Evolutionary conservation across 1,140 invertebrate genomes (phyloP).

Genomic region (Cryptotermes secundus): DNA sequence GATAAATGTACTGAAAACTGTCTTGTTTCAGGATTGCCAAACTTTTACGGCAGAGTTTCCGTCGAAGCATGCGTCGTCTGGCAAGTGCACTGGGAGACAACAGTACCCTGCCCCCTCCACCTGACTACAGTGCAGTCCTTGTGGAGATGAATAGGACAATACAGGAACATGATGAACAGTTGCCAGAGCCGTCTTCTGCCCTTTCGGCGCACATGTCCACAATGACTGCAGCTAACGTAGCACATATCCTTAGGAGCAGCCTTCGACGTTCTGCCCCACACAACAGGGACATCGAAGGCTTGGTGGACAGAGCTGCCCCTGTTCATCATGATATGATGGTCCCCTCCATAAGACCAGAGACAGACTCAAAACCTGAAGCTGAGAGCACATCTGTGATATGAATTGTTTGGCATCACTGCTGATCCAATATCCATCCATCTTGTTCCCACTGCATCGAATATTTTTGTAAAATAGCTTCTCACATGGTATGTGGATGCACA

Average conservation of each 20-base stretch:
- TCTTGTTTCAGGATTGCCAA: constrained; percentile 65
- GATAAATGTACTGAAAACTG: neutral
- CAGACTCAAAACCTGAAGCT: neutral
- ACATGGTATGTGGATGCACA: too few species aligned
- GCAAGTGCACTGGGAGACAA: constrained; percentile 53
- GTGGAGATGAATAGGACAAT: constrained; percentile 57
- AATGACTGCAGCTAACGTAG: constrained; percentile 58
- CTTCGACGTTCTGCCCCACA: constrained; percentile 49
- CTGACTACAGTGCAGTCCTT: constrained; percentile 63
- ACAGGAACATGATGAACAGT: constrained; percentile 40
- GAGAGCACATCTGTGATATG: constrained; percentile 24
- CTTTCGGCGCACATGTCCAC: constrained; percentile 42
- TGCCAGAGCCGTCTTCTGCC: constrained; percentile 38
- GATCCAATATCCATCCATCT: neutral
- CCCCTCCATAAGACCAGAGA: neutral
- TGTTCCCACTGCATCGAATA: neutral
- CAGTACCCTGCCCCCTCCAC: constrained; percentile 52
- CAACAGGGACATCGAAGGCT: neutral
- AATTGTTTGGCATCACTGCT: neutral
- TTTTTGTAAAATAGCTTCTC: too few species aligned
- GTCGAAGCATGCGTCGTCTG: constrained; percentile 74
- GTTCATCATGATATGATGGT: neutral
- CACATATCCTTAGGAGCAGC: constrained; percentile 58
- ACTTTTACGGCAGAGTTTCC: constrained; percentile 72
- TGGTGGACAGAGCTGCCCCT: constrained; percentile 16